These are phyloP conservation scores for Pollenia griseotomentosa DNA, from an alignment of 2,888 invertebrate genomes.

Conservation along the genomic window DNA sequence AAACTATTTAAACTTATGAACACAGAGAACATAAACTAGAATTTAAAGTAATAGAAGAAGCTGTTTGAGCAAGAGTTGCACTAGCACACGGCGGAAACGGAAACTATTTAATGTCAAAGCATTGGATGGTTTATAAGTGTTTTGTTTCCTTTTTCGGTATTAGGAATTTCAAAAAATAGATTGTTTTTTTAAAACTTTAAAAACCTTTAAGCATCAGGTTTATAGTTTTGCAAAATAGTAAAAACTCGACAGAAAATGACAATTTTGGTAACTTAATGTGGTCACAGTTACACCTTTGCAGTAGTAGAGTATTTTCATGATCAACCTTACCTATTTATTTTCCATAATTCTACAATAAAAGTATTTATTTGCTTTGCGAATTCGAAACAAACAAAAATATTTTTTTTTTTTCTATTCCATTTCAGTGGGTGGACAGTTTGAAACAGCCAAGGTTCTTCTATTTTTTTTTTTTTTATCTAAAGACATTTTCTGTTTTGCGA, in stretches of 20 bases:
- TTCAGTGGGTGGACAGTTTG: slow-evolving; percentile 56
- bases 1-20: slow-evolving; percentile 59
- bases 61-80: neutral
- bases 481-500: neutral
- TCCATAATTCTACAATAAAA: slow-evolving; percentile 36
- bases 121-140: slow-evolving; percentile 45
- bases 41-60: slow-evolving; percentile 28
- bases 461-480: slow-evolving; percentile 13
- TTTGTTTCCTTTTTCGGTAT: neutral
- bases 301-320: neutral
- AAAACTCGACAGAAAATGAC: too few relatives aligned
- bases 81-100: slow-evolving; percentile 43
- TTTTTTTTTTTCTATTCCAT: slow-evolving; percentile 8
- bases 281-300: neutral
- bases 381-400: slow-evolving; percentile 29
- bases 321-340: neutral
- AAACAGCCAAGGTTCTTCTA: slow-evolving; percentile 6
- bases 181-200: neutral
- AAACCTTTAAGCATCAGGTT: neutral
- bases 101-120: slow-evolving; percentile 52
- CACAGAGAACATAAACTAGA: slow-evolving; percentile 31
- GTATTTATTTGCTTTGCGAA: slow-evolving; percentile 25
- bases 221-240: neutral
- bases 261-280: too few relatives aligned
- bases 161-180: neutral